Conservation (phyloP, 2,113 vertebrate species). For the Aplodontia rufa region DNA sequence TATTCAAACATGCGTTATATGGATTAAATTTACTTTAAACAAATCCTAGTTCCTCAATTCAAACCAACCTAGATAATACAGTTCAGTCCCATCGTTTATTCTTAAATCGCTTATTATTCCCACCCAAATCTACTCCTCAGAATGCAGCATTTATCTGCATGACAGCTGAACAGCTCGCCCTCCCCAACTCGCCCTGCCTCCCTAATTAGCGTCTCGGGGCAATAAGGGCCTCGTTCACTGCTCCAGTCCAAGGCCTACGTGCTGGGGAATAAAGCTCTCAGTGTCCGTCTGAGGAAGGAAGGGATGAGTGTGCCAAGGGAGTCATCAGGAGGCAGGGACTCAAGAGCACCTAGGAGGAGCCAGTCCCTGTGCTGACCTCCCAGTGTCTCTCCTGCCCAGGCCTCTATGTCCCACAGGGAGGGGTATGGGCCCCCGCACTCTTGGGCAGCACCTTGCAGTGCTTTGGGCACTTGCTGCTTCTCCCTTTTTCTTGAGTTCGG, state of each 20-base stretch:
- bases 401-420: background rate
- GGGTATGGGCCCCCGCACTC: background rate
- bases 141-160: background rate
- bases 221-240: background rate
- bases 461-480: background rate
- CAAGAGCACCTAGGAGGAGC: too few relatives aligned
- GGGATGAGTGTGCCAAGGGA: background rate
- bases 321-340: too few relatives aligned
- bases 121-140: background rate
- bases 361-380: background rate
- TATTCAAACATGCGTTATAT: conserved; percentile 8
- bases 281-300: background rate
- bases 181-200: fast-evolving
- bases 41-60: background rate
- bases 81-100: background rate
- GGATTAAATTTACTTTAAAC: conserved; percentile 16
- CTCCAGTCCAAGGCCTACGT: background rate
- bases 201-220: background rate
- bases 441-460: background rate
- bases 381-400: background rate
- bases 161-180: fast-evolving
- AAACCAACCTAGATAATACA: background rate
- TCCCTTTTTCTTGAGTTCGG: background rate
- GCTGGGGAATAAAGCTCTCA: background rate
- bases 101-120: background rate